Percentiles rank a stretch among this genome's conserved stretches.
phyloP scores from a whole-genome alignment of 2,113 vertebrate species.

The Strix aluco region DNA sequence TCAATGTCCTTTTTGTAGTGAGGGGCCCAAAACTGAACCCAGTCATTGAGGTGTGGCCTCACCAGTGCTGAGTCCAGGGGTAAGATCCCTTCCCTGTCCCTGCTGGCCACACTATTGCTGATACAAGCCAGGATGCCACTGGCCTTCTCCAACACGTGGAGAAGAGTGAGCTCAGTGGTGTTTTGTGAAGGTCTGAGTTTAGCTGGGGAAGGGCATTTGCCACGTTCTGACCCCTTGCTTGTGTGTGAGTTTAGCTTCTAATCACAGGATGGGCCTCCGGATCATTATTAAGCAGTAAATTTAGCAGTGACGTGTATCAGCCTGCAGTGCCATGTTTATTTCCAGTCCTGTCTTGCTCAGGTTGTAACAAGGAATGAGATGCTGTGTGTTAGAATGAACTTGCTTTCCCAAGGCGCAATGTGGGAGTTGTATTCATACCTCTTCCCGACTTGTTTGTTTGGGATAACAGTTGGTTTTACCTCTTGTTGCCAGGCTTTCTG shows the following conservation, averaged over 20 bases:
- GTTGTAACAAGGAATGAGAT: background rate
- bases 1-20: no score
- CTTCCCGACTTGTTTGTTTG: background rate
- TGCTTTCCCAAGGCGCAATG: background rate
- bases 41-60: no score
- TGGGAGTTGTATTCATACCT: background rate
- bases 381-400: background rate
- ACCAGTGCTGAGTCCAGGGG: no score
- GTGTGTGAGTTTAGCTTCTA: background rate
- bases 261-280: background rate
- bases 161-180: background rate
- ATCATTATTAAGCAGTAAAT: background rate
- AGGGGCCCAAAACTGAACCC: no score
- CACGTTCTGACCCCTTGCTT: background rate
- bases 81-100: no score
- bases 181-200: background rate
- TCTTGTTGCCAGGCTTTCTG: constrained; percentile 76
- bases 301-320: background rate
- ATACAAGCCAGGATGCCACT: no score
- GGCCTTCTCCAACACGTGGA: background rate
- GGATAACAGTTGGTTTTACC: background rate
- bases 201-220: background rate
- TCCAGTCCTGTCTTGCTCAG: background rate
- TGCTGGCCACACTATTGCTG: no score
- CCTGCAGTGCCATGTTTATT: background rate